Evolutionary conservation across 2,888 invertebrate genomes (phyloP), one percentile per base, ranked within the genome.

Genomic region (Rhagonycha fulva): DNA sequence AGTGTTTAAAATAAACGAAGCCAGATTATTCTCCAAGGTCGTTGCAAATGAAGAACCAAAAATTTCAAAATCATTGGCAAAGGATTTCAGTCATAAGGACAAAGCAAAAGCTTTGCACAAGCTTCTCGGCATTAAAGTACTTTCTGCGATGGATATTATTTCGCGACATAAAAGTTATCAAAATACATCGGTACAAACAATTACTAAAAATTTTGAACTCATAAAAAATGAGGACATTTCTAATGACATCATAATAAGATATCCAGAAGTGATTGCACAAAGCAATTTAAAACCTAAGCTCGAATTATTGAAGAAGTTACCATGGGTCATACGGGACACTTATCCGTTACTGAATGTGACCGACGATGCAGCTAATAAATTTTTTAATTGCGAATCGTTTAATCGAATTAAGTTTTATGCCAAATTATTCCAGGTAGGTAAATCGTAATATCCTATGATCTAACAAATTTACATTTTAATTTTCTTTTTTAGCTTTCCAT

Each of bases 231-330:
- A 82, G 68, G 82, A 82, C 9, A 73, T 87, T 28, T 78, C 69
- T 3, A 78, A 78, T 4, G 77, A 81, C 10, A 83, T 81, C 3
- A 73, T 86, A 26, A 14, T 83, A 11, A 81, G 80, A 61, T 82
- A 83, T 80, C 86, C 86, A 30, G 82, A 84, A 74, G 74, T 87
- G 47, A 80, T 87, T 71, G 79, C 81, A 4, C 79, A 82, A 69
- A 68, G 77, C 12, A 72, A 82, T 76, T 61, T 86, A 23, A 62
- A 76, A 61, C 14, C 71, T 9, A 86, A 84, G 81, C 71, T 87
- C 5, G 26, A 80, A 3, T 24, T 82, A 28, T 71, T 87, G 12
- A 82, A 82, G 78, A 70, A 76, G 19, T 71, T 86, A 62, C 79
- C 81, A 3, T 79, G 81, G 69, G 81, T 83, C 78, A 77, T 87